Percentiles rank a stretch among this genome's conserved stretches.
These are phyloP conservation scores for Cyanoliseus patagonus DNA, from an alignment of 2,113 vertebrate genomes.

Conservation along the genomic window DNA sequence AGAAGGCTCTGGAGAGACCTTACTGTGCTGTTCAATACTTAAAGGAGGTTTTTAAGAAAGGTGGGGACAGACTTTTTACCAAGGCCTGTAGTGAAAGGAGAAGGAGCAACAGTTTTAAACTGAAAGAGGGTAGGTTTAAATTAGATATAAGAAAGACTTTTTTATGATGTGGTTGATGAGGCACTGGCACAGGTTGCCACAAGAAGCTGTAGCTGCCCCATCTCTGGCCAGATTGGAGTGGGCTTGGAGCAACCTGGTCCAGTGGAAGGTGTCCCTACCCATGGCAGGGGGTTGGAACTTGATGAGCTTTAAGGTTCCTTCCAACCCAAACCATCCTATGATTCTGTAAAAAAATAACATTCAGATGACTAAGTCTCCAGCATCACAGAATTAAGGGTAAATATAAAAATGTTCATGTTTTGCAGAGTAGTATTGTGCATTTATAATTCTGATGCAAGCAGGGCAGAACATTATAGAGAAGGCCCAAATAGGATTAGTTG, in stretches of 20 bases:
- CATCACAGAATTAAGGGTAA: not conserved
- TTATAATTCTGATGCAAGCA: not conserved
- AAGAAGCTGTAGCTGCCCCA: not conserved
- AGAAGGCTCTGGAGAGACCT: not conserved
- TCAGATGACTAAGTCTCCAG: not conserved
- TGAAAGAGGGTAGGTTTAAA: not conserved
- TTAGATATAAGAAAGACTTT: not conserved
- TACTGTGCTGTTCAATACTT: not conserved
- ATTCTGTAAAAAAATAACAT: not conserved
- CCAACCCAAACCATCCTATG: not conserved
- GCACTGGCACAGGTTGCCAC: not conserved
- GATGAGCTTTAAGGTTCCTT: not conserved
- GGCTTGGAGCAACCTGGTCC: not conserved
- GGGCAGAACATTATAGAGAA: not conserved
- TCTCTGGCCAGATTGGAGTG: not conserved
- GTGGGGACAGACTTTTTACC: not conserved
- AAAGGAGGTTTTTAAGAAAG: not conserved
- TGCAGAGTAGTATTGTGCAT: not conserved
- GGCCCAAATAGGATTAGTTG: not conserved
- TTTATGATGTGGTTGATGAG: not conserved
- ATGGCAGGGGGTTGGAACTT: not conserved
- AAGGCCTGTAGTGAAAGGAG: not conserved
- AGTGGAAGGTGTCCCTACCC: not conserved
- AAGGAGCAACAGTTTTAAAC: not conserved
- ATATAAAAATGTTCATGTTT: not conserved